Conservation (phyloP, 2,797 vertebrate genomes). For the Oryzias dopingdopingensis region DNA sequence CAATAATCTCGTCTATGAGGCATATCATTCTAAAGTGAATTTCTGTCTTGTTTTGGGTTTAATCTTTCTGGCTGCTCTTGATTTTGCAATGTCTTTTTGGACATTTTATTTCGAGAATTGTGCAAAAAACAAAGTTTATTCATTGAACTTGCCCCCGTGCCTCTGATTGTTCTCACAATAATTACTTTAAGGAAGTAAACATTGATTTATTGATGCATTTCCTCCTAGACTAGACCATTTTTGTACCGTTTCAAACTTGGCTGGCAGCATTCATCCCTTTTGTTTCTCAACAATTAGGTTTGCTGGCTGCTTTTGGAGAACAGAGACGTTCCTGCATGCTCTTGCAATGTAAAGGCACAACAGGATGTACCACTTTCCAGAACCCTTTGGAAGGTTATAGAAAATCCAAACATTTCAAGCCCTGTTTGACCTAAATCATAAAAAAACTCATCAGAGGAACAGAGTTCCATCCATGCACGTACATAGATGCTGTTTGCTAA, state of each 20-base stretch:
- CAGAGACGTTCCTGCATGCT: slow-evolving; percentile 52
- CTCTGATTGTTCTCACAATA: slow-evolving; percentile 4
- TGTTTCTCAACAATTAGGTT: background rate
- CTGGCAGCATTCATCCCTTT: too few relatives aligned
- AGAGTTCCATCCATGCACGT: slow-evolving; percentile 42
- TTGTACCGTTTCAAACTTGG: too few relatives aligned
- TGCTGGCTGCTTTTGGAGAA: slow-evolving; percentile 35
- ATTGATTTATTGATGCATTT: slow-evolving; percentile 17
- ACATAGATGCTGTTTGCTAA: slow-evolving; percentile 38
- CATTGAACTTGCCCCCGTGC: slow-evolving; percentile 7
- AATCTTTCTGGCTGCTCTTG: slow-evolving; percentile 17
- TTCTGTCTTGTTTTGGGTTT: slow-evolving; percentile 44
- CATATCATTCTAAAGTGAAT: slow-evolving; percentile 46
- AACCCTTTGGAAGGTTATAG: slow-evolving; percentile 54
- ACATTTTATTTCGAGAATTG: slow-evolving; percentile 9
- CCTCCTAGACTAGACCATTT: background rate
- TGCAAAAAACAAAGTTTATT: slow-evolving; percentile 24
- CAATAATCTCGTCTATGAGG: slow-evolving; percentile 71
- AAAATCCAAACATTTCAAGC: slow-evolving; percentile 58
- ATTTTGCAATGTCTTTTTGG: slow-evolving; percentile 13
- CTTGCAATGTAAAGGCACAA: slow-evolving; percentile 44
- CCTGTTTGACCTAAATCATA: slow-evolving; percentile 49
- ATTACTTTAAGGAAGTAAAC: slow-evolving; percentile 12
- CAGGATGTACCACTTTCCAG: slow-evolving; percentile 44
- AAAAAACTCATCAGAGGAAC: slow-evolving; percentile 53